Percentiles rank a stretch among this genome's conserved stretches.
phyloP scores from a whole-genome alignment of 2,888 invertebrate genomes.

The Arrhopalites spinosus region DNA sequence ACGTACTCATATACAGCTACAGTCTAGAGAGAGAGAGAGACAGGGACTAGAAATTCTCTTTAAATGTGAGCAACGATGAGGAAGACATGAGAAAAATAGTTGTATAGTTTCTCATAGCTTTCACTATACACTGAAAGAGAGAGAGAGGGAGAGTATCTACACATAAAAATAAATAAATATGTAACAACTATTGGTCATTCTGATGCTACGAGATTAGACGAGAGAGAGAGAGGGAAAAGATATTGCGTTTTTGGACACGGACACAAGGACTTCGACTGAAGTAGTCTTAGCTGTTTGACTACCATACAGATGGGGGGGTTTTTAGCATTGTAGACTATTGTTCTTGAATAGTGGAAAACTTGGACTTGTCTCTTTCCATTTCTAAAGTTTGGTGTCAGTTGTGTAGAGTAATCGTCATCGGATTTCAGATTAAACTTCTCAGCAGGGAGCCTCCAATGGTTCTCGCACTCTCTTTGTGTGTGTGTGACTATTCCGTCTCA shows the following conservation, averaged over 20 bases:
- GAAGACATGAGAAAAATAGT: too few relatives aligned
- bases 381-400: background rate
- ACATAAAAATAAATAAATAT: too few relatives aligned
- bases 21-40: background rate
- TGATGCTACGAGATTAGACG: background rate
- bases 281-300: background rate
- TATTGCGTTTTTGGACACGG: background rate
- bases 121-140: background rate
- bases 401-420: conserved; percentile 1
- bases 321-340: background rate
- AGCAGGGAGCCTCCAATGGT: conserved; percentile 2
- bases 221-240: background rate
- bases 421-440: conserved; percentile 15
- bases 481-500: background rate
- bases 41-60: background rate
- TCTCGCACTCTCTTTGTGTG: background rate
- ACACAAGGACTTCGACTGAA: background rate
- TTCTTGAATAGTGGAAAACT: background rate
- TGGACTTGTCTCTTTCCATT: background rate
- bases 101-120: too few relatives aligned
- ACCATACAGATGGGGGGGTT: background rate
- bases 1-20: background rate
- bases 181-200: too few relatives aligned
- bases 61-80: too few relatives aligned
- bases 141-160: background rate